A percentile compares a stretch with the other conserved stretches of the same genome.
Evolutionary conservation across 2,888 invertebrate genomes (phyloP).

Genomic region (Elaeidobius kamerunicus): DNA sequence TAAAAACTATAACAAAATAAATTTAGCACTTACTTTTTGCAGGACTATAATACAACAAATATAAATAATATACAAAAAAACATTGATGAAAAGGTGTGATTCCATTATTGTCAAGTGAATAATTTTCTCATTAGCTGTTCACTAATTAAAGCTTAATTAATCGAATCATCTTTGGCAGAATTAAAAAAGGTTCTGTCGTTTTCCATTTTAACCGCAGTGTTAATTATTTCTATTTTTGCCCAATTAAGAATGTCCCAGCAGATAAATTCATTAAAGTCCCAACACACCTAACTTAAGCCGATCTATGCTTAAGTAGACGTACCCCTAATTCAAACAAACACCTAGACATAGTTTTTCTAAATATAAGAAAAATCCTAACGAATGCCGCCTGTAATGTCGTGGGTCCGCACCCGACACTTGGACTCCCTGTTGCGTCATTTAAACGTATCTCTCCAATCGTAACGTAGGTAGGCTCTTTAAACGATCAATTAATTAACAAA

Average conservation of each 20-base stretch:
- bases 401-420: constrained; percentile 2
- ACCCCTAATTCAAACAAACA: not conserved
- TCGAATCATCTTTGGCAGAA: no score
- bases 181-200: no score
- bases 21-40: no score
- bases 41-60: no score
- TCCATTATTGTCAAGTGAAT: no score
- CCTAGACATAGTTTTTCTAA: constrained; percentile 5
- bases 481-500: constrained; percentile 44
- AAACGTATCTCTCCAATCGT: constrained; percentile 12
- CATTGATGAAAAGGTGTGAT: no score
- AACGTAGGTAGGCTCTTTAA: constrained; percentile 36
- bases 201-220: not conserved
- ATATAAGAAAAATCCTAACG: constrained; percentile 12
- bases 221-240: constrained; percentile 5
- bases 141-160: no score
- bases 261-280: not conserved
- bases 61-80: no score
- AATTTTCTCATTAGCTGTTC: no score
- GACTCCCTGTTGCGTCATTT: constrained; percentile 12
- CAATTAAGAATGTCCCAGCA: constrained; percentile 8
- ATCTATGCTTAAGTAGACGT: not conserved
- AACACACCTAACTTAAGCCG: not conserved
- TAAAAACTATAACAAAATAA: no score
- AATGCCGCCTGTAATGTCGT: constrained; percentile 4